A percentile compares a stretch with the other conserved stretches of the same genome.
phyloP scores from a whole-genome alignment of 2,113 vertebrate genomes.

The Anolis sagrei region DNA sequence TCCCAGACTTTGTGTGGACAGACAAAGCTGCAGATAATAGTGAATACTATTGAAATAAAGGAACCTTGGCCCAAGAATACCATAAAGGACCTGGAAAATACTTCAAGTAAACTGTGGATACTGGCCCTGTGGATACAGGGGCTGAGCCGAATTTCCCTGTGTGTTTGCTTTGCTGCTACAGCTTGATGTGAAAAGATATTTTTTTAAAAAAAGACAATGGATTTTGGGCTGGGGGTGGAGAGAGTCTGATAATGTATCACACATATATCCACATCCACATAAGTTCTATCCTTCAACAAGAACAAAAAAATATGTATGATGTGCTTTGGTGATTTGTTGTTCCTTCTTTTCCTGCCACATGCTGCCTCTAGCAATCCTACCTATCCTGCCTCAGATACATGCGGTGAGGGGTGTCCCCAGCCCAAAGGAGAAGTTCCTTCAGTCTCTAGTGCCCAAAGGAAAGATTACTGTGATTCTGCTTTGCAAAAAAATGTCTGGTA shows the following conservation, averaged over 20 bases:
- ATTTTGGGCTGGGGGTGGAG: neutral
- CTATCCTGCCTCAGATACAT: neutral
- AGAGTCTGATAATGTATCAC: neutral
- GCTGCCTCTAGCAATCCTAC: slow-evolving; percentile 15
- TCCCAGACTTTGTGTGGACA: too few species aligned
- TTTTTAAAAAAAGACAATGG: rapidly evolving
- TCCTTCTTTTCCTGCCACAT: slow-evolving; percentile 19
- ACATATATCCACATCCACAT: slow-evolving; percentile 5
- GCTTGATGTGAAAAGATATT: neutral
- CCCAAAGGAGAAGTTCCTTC: slow-evolving; percentile 37
- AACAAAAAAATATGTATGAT: neutral
- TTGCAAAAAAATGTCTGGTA: slow-evolving; percentile 54
- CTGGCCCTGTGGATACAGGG: too few species aligned
- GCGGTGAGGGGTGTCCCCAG: neutral
- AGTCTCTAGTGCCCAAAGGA: slow-evolving; percentile 27
- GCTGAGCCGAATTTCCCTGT: neutral
- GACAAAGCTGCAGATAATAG: too few species aligned
- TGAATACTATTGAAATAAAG: too few species aligned
- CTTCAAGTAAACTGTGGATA: too few species aligned
- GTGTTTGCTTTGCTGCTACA: neutral
- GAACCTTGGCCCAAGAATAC: too few species aligned
- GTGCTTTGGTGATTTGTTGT: neutral
- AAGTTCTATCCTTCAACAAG: too few species aligned
- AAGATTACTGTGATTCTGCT: slow-evolving; percentile 46
- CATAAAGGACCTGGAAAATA: too few species aligned